These are phyloP conservation scores for Dinomys branickii DNA, from an alignment of 2,113 vertebrate genomes.

Conservation along the genomic window DNA sequence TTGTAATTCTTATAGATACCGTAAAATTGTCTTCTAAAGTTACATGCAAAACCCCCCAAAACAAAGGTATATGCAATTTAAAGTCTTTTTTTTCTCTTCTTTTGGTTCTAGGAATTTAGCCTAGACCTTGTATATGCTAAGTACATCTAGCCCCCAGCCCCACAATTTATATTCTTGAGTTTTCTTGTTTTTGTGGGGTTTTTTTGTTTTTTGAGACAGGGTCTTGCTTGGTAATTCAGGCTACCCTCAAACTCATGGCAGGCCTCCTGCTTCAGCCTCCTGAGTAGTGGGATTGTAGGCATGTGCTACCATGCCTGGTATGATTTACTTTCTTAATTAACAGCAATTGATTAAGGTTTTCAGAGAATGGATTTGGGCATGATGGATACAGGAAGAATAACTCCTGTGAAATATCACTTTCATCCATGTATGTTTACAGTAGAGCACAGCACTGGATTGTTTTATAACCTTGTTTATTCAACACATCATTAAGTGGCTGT, in stretches of 20 bases:
- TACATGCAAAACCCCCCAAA: too few relatives aligned
- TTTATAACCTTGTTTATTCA: conserved; percentile 17
- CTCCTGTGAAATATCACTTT: not conserved
- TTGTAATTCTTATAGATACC: not conserved
- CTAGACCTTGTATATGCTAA: not conserved
- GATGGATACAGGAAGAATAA: not conserved
- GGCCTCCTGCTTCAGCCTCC: not conserved
- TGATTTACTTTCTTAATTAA: not conserved
- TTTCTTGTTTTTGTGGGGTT: not conserved
- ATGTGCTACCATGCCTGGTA: not conserved
- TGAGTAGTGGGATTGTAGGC: not conserved
- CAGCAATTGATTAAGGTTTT: conserved; percentile 6
- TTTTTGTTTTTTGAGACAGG: not conserved
- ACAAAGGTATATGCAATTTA: not conserved
- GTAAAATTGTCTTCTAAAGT: not conserved
- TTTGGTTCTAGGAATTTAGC: not conserved
- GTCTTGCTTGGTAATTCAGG: not conserved
- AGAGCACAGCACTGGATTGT: not conserved
- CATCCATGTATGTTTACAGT: not conserved
- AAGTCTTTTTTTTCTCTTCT: not conserved
- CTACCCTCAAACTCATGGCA: not conserved
- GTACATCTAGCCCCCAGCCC: not conserved
- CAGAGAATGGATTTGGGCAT: not conserved
- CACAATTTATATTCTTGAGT: not conserved
- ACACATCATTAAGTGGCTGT: not conserved